A percentile compares a stretch with the other conserved stretches of the same genome.
These are phyloP conservation scores for Eueremaeus valkanovi DNA, from an alignment of 2,888 invertebrate species.

Conservation along the genomic window DNA sequence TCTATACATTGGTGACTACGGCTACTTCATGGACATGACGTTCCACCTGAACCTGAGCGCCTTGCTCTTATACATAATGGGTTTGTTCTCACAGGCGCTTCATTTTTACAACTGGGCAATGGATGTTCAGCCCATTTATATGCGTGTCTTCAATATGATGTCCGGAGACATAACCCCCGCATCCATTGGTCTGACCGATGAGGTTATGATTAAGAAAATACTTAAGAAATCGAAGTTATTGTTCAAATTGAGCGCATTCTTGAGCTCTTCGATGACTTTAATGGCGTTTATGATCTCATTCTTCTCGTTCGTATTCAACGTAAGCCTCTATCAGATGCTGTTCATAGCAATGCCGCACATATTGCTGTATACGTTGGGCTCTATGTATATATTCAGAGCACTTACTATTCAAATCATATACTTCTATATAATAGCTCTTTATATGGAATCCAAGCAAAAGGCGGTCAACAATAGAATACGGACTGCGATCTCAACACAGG, in stretches of 20 bases:
- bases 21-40: conserved; percentile 31
- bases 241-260: not conserved
- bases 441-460: conserved; percentile 3
- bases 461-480: not conserved
- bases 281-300: conserved; percentile 17
- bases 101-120: not conserved
- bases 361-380: not conserved
- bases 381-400: conserved; percentile 4
- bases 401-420: conserved; percentile 17
- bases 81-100: not conserved
- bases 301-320: not conserved
- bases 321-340: not conserved
- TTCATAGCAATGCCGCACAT: conserved; percentile 23
- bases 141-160: conserved; percentile 24
- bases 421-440: conserved; percentile 29
- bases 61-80: not conserved
- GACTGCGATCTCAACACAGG: not conserved
- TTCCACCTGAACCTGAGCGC: conserved; percentile 31
- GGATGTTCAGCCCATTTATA: not conserved
- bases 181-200: conserved; percentile 1
- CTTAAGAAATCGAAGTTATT: not conserved
- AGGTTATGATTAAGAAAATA: not conserved
- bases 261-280: conserved; percentile 1
- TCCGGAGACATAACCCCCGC: not conserved
- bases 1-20: conserved; percentile 29